These are phyloP conservation scores for Leptestheria dahalacensis DNA, from an alignment of 1,140 invertebrate genomes.

Conservation along the genomic window DNA sequence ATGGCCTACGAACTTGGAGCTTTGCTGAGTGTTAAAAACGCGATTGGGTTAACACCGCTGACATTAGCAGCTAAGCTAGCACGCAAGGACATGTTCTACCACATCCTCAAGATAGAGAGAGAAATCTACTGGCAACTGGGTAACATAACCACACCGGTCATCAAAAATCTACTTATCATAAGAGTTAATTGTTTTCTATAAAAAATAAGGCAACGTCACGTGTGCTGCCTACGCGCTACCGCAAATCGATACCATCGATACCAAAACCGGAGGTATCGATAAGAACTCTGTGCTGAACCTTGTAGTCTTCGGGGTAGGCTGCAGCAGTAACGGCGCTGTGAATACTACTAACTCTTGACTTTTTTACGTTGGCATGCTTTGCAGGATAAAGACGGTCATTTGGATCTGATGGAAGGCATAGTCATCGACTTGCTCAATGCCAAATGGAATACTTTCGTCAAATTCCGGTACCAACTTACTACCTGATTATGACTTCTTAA, in stretches of 20 bases:
- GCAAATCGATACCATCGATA: conserved; percentile 90
- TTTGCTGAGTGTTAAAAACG: conserved; percentile 67
- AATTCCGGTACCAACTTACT: conserved; percentile 43
- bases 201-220: conserved; percentile 77
- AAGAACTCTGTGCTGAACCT: conserved; percentile 87
- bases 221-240: conserved; percentile 93
- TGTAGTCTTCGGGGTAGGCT: conserved; percentile 97
- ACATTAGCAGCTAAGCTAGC: conserved; percentile 87
- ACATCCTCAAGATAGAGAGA: conserved; percentile 82
- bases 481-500: not conserved
- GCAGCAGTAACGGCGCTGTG: conserved; percentile 27
- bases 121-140: conserved; percentile 94
- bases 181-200: conserved; percentile 19
- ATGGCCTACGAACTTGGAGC: conserved; percentile 85
- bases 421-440: conserved; percentile 85
- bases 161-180: not conserved
- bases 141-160: conserved; percentile 27
- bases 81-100: conserved; percentile 84
- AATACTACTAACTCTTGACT: conserved; percentile 10
- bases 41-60: conserved; percentile 75
- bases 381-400: conserved; percentile 82
- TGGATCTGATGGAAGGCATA: conserved; percentile 89
- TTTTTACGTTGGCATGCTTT: not conserved
- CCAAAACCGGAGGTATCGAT: conserved; percentile 75
- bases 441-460: conserved; percentile 96